Base-by-base conservation (phyloP, 2,113 vertebrate species). In the Platichthys stellatus region DNA sequence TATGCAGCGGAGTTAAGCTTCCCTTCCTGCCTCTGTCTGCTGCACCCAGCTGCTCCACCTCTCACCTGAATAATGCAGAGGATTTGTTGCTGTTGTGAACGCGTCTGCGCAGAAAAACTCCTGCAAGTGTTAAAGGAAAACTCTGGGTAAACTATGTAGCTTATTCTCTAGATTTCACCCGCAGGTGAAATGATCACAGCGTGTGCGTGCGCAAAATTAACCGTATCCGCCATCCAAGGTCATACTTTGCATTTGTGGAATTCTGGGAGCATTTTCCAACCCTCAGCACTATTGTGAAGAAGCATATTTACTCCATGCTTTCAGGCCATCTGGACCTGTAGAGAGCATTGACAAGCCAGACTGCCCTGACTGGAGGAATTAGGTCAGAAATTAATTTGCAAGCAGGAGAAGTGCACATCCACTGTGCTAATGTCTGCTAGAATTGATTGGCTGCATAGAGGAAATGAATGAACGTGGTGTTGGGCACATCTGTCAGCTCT, bases 351-450 rank as follows among this genome's bases (percentile, higher is more conserved):
- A 70, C 20, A 74, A 88, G 86, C 68, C 87, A 74, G 81, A 51
- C 75, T 53, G 74, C 66, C 78, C 86, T 83, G 86, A 88, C 82
- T 78, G 83, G 69, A 87, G 62, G 74, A 90, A 86, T 89, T 82
- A 67, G 85, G 88, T 89, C 83, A 88, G 74, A 89, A 89, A 91
- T 90, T 78, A 85, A 90, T 90, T 89, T 89, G 63, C 81, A 76
- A 82, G 86, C 81, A 87, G 62, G 58, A 61, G 74, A 85, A 62
- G 76, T 69, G 71, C 61, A 65, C 71, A 56, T 43, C 24, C 31
- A 15, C 65, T 63, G 78, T 13, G 56, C 69, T 68, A 80, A 82
- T 82, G 76, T 63, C 72, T 65, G 15, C 45, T 72, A 70, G 72
- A 85, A 60, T 40, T 53, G 77, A 82, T 76, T 61, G 72, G 75